These are phyloP conservation scores for Dermochelys coriacea DNA, from an alignment of 2,797 vertebrate genomes.

Conservation along the genomic window DNA sequence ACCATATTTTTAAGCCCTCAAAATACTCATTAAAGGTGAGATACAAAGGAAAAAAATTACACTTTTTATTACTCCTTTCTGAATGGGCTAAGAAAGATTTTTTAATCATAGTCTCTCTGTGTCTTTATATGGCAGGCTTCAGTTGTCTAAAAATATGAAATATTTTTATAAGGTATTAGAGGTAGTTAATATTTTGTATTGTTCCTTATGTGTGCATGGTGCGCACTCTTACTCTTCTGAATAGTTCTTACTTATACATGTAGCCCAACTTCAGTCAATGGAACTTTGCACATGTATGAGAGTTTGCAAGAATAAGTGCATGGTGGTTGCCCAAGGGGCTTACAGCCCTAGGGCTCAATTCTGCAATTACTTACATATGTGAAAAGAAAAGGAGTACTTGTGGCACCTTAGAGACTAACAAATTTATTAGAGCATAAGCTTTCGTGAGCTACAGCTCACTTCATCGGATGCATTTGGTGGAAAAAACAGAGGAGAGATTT, in stretches of 20 bases:
- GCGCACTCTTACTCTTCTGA: neutral
- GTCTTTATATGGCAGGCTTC: neutral
- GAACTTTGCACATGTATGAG: neutral
- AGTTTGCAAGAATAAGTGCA: neutral
- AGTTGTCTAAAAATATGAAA: neutral
- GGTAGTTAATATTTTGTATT: neutral
- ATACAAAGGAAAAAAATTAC: neutral
- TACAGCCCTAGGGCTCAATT: rapidly evolving
- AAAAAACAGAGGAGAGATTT: too few relatives aligned
- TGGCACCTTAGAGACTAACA: too few relatives aligned
- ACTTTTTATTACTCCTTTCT: neutral
- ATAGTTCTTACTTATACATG: neutral
- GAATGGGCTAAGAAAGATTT: neutral
- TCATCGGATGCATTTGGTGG: too few relatives aligned
- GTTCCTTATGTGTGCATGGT: neutral
- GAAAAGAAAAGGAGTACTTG: too few relatives aligned
- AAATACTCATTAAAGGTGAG: neutral
- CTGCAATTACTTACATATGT: too few relatives aligned
- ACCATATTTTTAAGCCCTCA: rapidly evolving
- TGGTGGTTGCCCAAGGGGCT: neutral
- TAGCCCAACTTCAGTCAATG: rapidly evolving
- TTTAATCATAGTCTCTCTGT: neutral
- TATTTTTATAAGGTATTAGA: neutral
- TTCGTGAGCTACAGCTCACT: too few relatives aligned
- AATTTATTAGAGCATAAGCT: too few relatives aligned